phyloP scores from a whole-genome alignment of 2,797 vertebrate genomes.

The Falco rusticolus region DNA sequence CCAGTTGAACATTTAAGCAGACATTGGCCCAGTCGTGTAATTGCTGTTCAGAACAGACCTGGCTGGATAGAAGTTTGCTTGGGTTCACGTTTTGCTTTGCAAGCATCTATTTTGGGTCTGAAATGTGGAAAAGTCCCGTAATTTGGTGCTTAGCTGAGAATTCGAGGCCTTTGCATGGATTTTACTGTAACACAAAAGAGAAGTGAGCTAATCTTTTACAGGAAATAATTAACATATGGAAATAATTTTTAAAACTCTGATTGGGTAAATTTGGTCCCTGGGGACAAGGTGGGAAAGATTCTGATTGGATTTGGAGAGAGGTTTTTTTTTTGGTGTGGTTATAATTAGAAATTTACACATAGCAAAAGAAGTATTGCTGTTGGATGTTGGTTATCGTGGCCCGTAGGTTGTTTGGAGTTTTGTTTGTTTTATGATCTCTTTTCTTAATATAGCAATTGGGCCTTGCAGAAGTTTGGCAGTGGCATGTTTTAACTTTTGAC shows the following conservation, averaged over 20 bases:
- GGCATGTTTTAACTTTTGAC: constrained; percentile 31
- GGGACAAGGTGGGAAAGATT: constrained; percentile 8
- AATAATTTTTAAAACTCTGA: background rate
- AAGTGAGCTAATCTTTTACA: constrained; percentile 17
- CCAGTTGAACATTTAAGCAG: background rate
- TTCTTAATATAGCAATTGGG: constrained; percentile 46
- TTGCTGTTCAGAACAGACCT: background rate
- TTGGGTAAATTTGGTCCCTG: constrained; percentile 31
- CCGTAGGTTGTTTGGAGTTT: background rate
- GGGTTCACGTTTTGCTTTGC: background rate
- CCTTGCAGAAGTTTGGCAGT: constrained; percentile 28
- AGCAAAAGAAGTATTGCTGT: background rate
- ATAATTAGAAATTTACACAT: constrained; percentile 53
- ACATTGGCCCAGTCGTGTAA: accelerated
- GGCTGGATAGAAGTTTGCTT: background rate
- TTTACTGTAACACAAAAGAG: background rate
- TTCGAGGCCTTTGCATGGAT: background rate
- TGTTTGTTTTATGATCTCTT: constrained; percentile 44
- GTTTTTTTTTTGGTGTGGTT: background rate
- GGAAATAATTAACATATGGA: constrained; percentile 55
- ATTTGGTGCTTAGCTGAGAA: background rate
- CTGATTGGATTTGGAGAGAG: constrained; percentile 14
- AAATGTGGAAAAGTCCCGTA: background rate
- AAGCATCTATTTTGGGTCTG: background rate
- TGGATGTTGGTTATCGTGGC: constrained; percentile 1